These are phyloP conservation scores for Leptinotarsa rubiginosa DNA, from an alignment of 2,888 invertebrate species.

Conservation along the genomic window DNA sequence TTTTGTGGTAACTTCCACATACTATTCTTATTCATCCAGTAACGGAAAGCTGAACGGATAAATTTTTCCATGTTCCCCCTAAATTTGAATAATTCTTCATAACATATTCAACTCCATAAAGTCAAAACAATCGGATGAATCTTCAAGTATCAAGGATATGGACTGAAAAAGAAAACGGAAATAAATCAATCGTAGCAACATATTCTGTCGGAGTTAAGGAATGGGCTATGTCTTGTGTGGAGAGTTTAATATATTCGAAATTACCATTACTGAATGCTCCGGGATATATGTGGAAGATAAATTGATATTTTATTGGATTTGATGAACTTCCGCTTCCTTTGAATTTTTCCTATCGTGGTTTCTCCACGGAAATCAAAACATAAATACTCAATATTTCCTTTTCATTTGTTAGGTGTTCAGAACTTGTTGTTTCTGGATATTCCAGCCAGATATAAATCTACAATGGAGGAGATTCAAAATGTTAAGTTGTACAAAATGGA, in stretches of 20 bases:
- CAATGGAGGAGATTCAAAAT: too few relatives aligned
- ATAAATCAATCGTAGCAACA: background rate
- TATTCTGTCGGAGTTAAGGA: too few relatives aligned
- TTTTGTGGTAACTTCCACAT: too few relatives aligned
- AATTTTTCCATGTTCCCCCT: background rate
- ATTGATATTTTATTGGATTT: background rate
- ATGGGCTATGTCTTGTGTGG: background rate
- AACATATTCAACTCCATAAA: background rate
- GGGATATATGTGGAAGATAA: background rate
- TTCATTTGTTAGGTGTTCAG: too few relatives aligned
- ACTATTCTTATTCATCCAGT: too few relatives aligned
- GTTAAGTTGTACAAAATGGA: too few relatives aligned
- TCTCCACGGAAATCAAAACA: too few relatives aligned
- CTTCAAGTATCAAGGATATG: conserved; percentile 2
- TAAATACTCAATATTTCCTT: too few relatives aligned
- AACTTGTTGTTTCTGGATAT: too few relatives aligned
- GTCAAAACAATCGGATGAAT: background rate
- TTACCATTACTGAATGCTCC: background rate
- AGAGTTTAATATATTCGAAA: background rate
- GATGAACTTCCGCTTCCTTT: background rate
- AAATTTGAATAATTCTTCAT: background rate
- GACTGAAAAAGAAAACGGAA: background rate
- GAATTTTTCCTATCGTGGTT: background rate
- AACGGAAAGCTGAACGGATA: background rate
- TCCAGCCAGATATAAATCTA: too few relatives aligned